These are phyloP conservation scores for Falco rusticolus DNA, from an alignment of 2,797 vertebrate species.

Conservation along the genomic window DNA sequence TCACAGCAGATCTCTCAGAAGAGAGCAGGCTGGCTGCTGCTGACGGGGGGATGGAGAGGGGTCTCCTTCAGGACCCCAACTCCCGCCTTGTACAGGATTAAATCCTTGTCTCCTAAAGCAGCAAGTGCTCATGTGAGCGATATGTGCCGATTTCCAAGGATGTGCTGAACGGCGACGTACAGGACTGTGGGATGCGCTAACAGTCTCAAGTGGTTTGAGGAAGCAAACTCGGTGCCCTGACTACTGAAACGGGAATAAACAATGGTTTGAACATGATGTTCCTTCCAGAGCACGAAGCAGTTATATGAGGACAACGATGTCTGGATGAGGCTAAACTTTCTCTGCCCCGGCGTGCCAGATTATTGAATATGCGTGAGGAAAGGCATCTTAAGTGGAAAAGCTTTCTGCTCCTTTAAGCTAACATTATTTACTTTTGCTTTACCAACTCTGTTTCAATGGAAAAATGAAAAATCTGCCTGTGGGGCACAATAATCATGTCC, in stretches of 20 bases:
- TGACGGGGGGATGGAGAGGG: background rate
- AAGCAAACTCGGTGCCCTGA: background rate
- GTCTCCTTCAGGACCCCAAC: background rate
- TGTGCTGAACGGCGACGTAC: rapidly evolving
- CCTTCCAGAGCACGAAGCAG: background rate
- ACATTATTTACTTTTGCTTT: background rate
- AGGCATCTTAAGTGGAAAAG: background rate
- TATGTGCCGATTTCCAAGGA: rapidly evolving
- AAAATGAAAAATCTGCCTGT: rapidly evolving
- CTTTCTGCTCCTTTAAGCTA: background rate
- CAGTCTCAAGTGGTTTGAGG: rapidly evolving
- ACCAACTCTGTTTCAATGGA: rapidly evolving
- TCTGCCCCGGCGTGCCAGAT: background rate
- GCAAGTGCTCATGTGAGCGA: background rate
- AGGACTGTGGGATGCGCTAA: rapidly evolving
- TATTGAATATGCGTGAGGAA: rapidly evolving
- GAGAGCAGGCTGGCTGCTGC: background rate
- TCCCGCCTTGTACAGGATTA: rapidly evolving
- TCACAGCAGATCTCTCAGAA: background rate
- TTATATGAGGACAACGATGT: rapidly evolving
- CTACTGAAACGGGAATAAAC: background rate
- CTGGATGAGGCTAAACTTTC: background rate
- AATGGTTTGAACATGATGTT: rapidly evolving
- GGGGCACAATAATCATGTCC: background rate
- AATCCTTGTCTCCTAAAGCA: background rate